Percentiles rank a stretch among this genome's conserved stretches.
These are phyloP conservation scores for Brachystomella parvula DNA, from an alignment of 1,140 invertebrate genomes.

Conservation along the genomic window DNA sequence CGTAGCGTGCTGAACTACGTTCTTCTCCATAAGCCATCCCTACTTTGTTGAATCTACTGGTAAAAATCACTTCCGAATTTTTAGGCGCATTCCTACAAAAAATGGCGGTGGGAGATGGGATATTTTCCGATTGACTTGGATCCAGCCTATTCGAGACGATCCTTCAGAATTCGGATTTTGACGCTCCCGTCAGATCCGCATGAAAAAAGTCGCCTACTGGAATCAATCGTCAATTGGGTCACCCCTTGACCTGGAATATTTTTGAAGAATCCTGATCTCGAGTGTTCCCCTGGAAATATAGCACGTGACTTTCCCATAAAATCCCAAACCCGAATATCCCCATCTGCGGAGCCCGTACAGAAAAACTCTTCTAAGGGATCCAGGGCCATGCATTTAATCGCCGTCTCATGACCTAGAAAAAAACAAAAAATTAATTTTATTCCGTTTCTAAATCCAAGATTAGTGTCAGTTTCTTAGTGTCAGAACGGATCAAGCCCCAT, in stretches of 20 bases:
- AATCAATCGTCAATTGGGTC: slow-evolving; percentile 85
- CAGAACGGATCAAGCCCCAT: too few relatives aligned
- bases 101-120: too few relatives aligned
- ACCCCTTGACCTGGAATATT: slow-evolving; percentile 88
- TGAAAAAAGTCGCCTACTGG: slow-evolving; percentile 78
- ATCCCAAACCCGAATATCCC: slow-evolving; percentile 84
- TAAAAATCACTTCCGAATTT: too few relatives aligned
- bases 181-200: slow-evolving; percentile 98
- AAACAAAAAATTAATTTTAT: background rate
- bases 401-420: slow-evolving; percentile 61
- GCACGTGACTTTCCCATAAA: slow-evolving; percentile 32
- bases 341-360: slow-evolving; percentile 94
- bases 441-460: background rate
- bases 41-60: too few relatives aligned
- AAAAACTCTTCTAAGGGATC: slow-evolving; percentile 94
- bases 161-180: slow-evolving; percentile 76
- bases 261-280: slow-evolving; percentile 85
- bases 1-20: too few relatives aligned
- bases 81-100: too few relatives aligned
- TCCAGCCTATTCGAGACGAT: background rate
- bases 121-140: too few relatives aligned
- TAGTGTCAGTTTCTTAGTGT: too few relatives aligned
- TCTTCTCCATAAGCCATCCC: too few relatives aligned
- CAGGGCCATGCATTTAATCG: slow-evolving; percentile 88
- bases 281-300: slow-evolving; percentile 81